phyloP scores from a whole-genome alignment of 2,797 vertebrate species.

The Channallabes apus region DNA sequence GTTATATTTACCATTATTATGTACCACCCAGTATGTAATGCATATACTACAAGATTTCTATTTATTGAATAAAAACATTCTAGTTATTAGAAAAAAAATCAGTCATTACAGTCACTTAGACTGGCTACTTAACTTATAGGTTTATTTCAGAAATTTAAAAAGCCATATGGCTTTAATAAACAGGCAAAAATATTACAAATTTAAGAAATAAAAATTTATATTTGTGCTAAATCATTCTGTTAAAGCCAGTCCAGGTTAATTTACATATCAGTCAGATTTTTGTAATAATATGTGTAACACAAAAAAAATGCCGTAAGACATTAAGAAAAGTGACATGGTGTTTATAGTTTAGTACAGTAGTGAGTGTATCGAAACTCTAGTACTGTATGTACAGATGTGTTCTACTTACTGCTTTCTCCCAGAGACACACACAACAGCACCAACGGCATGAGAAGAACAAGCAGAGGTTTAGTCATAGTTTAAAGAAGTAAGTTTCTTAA shows the following conservation, averaged over 20 bases:
- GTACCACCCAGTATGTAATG: background rate
- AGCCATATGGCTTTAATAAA: no score
- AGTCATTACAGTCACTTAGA: no score
- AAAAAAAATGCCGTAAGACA: no score
- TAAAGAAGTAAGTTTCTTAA: background rate
- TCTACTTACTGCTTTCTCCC: conserved; percentile 61
- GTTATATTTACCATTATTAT: background rate
- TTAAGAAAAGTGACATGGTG: background rate
- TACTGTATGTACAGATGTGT: background rate
- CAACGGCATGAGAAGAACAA: conserved; percentile 46
- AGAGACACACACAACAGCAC: conserved; percentile 48
- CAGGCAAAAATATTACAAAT: no score
- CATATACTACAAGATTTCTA: background rate
- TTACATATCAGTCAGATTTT: no score
- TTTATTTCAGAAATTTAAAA: no score
- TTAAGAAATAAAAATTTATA: no score
- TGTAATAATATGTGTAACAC: no score
- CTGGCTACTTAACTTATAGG: no score
- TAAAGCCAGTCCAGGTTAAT: no score
- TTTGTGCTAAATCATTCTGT: no score
- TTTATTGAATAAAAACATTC: background rate
- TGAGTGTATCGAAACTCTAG: conserved; percentile 5
- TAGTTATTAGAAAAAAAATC: no score
- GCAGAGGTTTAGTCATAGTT: conserved; percentile 52
- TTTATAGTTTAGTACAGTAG: background rate